Evolutionary conservation across 2,113 vertebrate genomes (phyloP), one percentile per base, ranked within the genome.

Genomic region (Recurvirostra avosetta): DNA sequence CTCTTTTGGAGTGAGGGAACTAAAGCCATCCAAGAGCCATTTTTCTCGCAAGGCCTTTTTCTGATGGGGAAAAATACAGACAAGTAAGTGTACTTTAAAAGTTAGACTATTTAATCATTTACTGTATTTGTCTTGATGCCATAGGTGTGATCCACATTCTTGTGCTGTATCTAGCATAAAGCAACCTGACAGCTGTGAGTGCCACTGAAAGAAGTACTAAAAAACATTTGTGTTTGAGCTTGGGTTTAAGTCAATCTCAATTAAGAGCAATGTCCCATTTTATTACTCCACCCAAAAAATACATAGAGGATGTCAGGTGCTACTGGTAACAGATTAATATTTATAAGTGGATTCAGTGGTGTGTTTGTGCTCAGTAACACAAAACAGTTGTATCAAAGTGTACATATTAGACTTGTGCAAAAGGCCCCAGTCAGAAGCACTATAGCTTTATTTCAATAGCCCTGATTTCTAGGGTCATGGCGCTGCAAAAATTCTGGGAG

Each of bases 1-100:
- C 55, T 99, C 99, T 95, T 99, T 98, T 79, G 98, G 98, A 8
- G 97, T 98, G 87, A 98, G 98, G 67, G 98, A 97, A 94, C 98
- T 99, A 67, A 99, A 93, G 52, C 99, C 99, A 47, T 99, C 99
- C 97, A 99, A 98, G 86, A 99, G 98, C 99, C 99, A 99, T 96
- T 99, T 99, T 92, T 99, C 99, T 92, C 99, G 94, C 93, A 99
- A 95, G 66, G 98, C 97, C 86, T 99, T 99, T 98, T 99, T 99
- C 99, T 99, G 93, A 30, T 82, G 23, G 41, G 80, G 19, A 75
- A 94, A 97, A 85, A 93, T 4, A 79, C 30, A 95, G 11, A 49
- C 11, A 82, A 59, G 13, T 74, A 68, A 65, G 7, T 18, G 4
- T 53, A 50, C 21, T 91, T 36, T 49, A 8, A 40, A 56, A 55